These are phyloP conservation scores for Margarornis squamiger DNA, from an alignment of 2,797 vertebrate species.

Conservation along the genomic window DNA sequence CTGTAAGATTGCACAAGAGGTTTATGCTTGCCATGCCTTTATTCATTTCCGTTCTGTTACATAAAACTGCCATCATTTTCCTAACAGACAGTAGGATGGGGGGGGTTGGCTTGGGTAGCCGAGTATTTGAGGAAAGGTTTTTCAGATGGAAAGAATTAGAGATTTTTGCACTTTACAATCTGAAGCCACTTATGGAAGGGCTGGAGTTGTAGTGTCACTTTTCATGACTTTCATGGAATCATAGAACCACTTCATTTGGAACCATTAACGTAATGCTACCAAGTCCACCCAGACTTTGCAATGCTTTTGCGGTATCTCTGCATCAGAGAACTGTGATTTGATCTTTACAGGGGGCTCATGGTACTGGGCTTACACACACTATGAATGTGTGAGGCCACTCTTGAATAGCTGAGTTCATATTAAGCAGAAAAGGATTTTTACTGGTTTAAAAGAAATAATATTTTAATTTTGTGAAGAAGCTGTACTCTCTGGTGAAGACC, in stretches of 20 bases:
- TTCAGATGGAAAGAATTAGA: not conserved
- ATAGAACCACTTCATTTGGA: not conserved
- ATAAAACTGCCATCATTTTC: not conserved
- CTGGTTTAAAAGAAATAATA: not conserved
- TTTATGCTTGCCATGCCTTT: not conserved
- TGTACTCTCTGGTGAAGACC: not conserved
- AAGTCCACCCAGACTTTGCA: not conserved
- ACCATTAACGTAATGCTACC: not conserved
- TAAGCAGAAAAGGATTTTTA: not conserved
- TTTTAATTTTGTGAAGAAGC: not conserved
- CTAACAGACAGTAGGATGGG: not conserved
- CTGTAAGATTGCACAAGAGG: not conserved
- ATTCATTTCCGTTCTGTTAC: not conserved
- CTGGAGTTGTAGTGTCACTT: not conserved
- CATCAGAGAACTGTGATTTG: not conserved
- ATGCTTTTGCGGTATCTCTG: not conserved
- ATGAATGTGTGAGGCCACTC: not conserved
- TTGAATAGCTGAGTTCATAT: not conserved
- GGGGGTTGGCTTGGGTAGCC: not conserved
- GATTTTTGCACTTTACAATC: not conserved
- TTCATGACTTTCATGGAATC: not conserved
- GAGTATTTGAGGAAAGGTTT: not conserved
- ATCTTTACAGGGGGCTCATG: not conserved
- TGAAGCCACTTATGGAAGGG: not conserved
- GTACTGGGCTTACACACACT: not conserved